These are phyloP conservation scores for Boloria selene DNA, from an alignment of 2,888 invertebrate species.

Conservation along the genomic window DNA sequence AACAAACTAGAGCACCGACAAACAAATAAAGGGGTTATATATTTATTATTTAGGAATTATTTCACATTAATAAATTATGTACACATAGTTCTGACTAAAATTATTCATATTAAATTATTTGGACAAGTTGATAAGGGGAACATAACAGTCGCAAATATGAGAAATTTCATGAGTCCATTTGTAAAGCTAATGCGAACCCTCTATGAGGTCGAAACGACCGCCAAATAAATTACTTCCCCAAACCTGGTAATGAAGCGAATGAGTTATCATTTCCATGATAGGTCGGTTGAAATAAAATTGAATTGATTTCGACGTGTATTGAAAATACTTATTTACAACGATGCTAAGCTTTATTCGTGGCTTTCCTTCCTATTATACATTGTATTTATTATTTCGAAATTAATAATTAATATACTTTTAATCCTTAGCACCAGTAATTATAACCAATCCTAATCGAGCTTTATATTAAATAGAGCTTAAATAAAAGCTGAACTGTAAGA, in stretches of 20 bases:
- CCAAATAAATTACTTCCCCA: constrained; percentile 57
- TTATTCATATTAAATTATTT: too few species aligned
- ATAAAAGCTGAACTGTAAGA: too few species aligned
- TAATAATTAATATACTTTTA: too few species aligned
- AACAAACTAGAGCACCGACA: too few species aligned
- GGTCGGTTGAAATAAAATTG: constrained; percentile 20
- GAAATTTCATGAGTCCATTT: constrained; percentile 48
- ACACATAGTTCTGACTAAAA: too few species aligned
- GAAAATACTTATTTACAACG: background rate
- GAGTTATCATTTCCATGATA: constrained; percentile 46
- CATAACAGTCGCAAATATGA: constrained; percentile 31
- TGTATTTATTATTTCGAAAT: too few species aligned
- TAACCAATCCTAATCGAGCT: too few species aligned
- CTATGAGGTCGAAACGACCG: constrained; percentile 44
- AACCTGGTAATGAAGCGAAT: constrained; percentile 46
- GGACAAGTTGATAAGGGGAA: background rate
- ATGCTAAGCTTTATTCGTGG: background rate
- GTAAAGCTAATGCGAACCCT: constrained; percentile 38
- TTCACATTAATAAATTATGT: too few species aligned
- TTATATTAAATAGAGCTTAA: too few species aligned
- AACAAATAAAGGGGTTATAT: too few species aligned
- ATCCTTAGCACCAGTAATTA: too few species aligned
- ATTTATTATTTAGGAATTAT: too few species aligned
- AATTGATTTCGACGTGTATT: constrained; percentile 1
- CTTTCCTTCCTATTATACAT: background rate